Evolutionary conservation across 2,113 vertebrate genomes (phyloP).

Genomic region (Pampusana beccarii): DNA sequence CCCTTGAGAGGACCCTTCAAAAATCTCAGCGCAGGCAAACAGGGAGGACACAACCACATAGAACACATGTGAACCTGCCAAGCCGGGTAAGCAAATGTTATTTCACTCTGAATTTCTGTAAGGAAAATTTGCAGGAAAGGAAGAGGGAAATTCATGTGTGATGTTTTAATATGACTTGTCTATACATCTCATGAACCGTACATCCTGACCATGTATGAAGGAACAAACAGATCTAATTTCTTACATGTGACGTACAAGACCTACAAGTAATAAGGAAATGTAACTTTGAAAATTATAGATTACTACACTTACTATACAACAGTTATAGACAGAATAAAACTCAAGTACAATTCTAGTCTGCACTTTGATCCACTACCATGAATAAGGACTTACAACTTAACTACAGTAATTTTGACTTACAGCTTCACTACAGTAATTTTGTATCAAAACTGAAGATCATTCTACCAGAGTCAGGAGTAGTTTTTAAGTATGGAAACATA

Average conservation of each 20-base stretch:
- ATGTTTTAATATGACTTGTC: not conserved
- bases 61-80: not conserved
- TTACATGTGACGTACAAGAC: not conserved
- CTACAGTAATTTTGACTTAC: not conserved
- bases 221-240: not conserved
- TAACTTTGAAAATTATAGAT: not conserved
- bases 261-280: not conserved
- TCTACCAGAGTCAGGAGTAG: not conserved
- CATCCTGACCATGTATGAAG: not conserved
- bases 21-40: not conserved
- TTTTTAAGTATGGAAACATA: not conserved
- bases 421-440: not conserved
- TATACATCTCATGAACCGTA: not conserved
- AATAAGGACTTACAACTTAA: not conserved
- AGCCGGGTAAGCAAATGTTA: not conserved
- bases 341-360: not conserved
- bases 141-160: not conserved
- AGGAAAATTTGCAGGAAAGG: not conserved
- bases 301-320: not conserved
- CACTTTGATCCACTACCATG: not conserved
- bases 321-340: not conserved
- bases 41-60: not conserved
- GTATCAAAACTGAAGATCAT: not conserved
- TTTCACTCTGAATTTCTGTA: not conserved
- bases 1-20: not conserved